phyloP scores from a whole-genome alignment of 2,797 vertebrate genomes.

The Centroberyx gerrardi region DNA sequence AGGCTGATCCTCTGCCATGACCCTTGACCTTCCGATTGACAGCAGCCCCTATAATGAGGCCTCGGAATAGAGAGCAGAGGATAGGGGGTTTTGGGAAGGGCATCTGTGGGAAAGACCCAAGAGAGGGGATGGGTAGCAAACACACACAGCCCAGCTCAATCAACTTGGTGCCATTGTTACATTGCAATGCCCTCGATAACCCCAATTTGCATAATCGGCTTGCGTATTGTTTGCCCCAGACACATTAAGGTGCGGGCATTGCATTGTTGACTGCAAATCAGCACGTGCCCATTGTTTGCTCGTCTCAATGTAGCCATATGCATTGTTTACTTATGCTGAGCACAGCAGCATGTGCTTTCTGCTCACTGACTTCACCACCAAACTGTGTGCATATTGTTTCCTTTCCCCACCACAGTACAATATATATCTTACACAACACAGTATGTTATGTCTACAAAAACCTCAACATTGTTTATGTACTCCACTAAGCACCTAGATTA shows the following conservation, averaged over 20 bases:
- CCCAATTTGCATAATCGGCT: conserved; percentile 86
- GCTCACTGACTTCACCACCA: conserved; percentile 61
- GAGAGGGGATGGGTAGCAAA: conserved; percentile 66
- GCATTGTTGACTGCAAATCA: conserved; percentile 80
- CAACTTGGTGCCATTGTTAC: conserved; percentile 83
- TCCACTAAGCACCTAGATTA: conserved; percentile 47
- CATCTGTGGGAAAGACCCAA: conserved; percentile 74
- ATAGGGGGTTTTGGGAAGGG: conserved; percentile 65
- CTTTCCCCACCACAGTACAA: conserved; percentile 29
- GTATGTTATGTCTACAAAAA: conserved; percentile 24
- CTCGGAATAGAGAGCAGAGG: conserved; percentile 64
- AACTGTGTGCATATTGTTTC: conserved; percentile 62
- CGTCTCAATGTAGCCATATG: conserved; percentile 72
- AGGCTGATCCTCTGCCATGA: conserved; percentile 77
- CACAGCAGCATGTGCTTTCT: conserved; percentile 72
- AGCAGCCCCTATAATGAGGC: conserved; percentile 78
- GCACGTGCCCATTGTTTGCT: conserved; percentile 82
- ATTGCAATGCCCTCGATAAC: conserved; percentile 80
- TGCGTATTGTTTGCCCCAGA: conserved; percentile 84
- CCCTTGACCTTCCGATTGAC: conserved; percentile 79
- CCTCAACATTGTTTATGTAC: conserved; percentile 39
- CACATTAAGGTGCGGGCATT: conserved; percentile 79
- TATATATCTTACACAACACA: conserved; percentile 32
- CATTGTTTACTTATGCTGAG: conserved; percentile 72
- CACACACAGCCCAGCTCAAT: conserved; percentile 68